Percentiles rank a stretch among this genome's conserved stretches.
Evolutionary conservation across 2,113 vertebrate species (phyloP).

Genomic region (Paraplagusia blochii): DNA sequence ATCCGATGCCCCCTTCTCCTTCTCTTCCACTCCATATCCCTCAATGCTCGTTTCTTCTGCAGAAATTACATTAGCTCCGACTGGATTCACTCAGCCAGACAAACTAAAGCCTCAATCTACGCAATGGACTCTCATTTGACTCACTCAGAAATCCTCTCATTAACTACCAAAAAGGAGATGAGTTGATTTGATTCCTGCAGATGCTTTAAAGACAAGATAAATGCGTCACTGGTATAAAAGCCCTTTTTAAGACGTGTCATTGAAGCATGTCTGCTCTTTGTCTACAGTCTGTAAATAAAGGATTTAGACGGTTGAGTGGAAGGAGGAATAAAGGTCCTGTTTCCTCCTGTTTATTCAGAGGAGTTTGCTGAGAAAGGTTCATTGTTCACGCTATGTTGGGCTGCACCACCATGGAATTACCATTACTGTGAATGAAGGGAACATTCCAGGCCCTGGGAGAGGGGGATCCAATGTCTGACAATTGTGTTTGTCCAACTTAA

Average conservation of each 20-base stretch:
- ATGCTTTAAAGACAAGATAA: conserved; percentile 21
- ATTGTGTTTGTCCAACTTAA: conserved; percentile 53
- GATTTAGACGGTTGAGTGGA: conserved; percentile 28
- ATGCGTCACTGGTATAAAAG: neutral
- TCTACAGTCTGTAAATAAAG: conserved; percentile 20
- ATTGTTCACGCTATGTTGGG: conserved; percentile 56
- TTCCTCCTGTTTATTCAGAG: conserved; percentile 54
- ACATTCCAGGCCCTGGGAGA: conserved; percentile 43
- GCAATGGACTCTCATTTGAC: conserved; percentile 16
- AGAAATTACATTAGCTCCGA: conserved; percentile 34
- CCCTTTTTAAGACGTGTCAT: conserved; percentile 2
- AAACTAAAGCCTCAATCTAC: conserved; percentile 21
- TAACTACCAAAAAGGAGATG: conserved; percentile 6
- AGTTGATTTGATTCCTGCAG: conserved; percentile 29
- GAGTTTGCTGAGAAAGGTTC: conserved; percentile 56
- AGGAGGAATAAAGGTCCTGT: conserved; percentile 27
- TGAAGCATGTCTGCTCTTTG: conserved; percentile 11
- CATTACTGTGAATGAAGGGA: conserved; percentile 49
- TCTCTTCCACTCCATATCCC: conserved; percentile 29
- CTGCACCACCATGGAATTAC: conserved; percentile 45
- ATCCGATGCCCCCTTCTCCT: conserved; percentile 16
- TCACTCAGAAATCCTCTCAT: conserved; percentile 8
- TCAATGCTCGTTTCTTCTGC: conserved; percentile 6
- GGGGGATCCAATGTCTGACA: conserved; percentile 29
- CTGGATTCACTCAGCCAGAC: conserved; percentile 25